Evolutionary conservation across 35 echinoderm and acorn worm species (phyloP), one percentile per base, ranked within the genome.

Genomic region (Ophiothrix spiculata): DNA sequence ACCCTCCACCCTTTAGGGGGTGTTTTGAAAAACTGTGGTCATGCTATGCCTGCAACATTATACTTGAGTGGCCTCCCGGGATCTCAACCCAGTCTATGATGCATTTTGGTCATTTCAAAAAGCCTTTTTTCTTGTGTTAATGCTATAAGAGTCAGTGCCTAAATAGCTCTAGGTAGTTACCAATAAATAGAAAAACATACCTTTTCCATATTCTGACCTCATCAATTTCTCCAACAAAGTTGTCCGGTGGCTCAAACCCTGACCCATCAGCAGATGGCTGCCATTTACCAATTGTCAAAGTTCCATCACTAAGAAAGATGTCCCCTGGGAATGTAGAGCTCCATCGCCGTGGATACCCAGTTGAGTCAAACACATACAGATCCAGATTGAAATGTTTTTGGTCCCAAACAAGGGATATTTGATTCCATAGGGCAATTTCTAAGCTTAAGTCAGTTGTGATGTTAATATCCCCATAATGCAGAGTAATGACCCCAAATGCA

Each of bases 161-260:
- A n/a, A n/a, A n/a, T n/a, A n/a, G n/a, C n/a, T n/a, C n/a, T n/a
- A n/a, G n/a, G n/a, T n/a, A n/a, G n/a, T n/a, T n/a, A n/a, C n/a
- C n/a, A n/a, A n/a, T n/a, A n/a, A n/a, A n/a, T n/a, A n/a, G n/a
- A n/a, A n/a, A 54, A 54, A 54, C 8, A 74, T 78, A 97, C 94
- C 90, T 97, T 35, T 90, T 83, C 94, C 94, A 97, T 33, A 97
- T 42, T 76, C 86, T 85, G 13, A 97, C 33, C 23, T 97, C 90
- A 92, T 97, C 94, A 39, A 97, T 90, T 1, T 85, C 76, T 78
- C 94, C 94, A 37, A 64, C 49, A 56, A 97, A 92, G 36, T 64
- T 64, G 29, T 77, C 90, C 23, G 69, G 56, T n/a, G 83, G 90
- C 41, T 77, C 39, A 38, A 87, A 81, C 32, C 84, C 84, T 23